Evolutionary conservation across 1,140 invertebrate genomes (phyloP).

Genomic region (Rhopalosiphum padi): DNA sequence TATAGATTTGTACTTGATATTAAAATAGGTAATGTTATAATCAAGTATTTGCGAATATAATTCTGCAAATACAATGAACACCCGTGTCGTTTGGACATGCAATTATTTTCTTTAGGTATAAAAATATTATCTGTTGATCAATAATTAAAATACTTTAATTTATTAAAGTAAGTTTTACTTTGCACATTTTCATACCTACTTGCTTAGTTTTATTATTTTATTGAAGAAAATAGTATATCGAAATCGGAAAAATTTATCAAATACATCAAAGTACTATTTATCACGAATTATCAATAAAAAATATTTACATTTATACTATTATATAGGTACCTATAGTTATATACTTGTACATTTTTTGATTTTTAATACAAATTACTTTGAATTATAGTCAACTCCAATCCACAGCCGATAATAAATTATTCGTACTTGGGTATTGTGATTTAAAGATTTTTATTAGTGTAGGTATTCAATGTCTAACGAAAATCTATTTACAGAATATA

Average conservation of each 20-base stretch:
- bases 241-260: not conserved
- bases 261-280: no score
- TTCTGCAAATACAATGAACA: not conserved
- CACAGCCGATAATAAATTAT: not conserved
- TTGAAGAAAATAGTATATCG: not conserved
- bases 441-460: not conserved
- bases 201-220: not conserved
- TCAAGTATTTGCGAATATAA: slow-evolving; percentile 6
- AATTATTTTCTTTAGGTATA: slow-evolving; percentile 31
- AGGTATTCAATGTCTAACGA: not conserved
- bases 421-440: not conserved
- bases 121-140: not conserved
- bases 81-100: slow-evolving; percentile 14
- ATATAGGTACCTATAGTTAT: no score
- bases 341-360: not conserved
- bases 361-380: not conserved
- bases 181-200: not conserved
- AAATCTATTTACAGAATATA: not conserved
- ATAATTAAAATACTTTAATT: slow-evolving; percentile 9
- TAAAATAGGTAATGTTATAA: not conserved
- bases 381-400: not conserved
- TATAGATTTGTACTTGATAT: not conserved
- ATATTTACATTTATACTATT: no score
- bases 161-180: not conserved
- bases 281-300: no score